Conservation (phyloP, 2,888 invertebrate species). For the Parnassius apollo region DNA sequence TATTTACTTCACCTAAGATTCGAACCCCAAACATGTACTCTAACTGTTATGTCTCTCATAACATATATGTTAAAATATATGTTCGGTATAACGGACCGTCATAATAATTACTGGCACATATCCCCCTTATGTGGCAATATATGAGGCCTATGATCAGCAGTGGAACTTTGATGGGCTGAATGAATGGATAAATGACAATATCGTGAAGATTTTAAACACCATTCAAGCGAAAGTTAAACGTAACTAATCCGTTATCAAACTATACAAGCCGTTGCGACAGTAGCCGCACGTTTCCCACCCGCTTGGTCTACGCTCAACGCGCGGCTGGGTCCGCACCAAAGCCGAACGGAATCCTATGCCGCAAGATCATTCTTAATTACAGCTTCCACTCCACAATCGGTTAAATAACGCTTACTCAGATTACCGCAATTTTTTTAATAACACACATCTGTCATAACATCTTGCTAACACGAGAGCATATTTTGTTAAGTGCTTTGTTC, state of each 20-base stretch:
- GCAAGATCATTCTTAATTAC: slow-evolving; percentile 34
- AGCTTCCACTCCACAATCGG: slow-evolving; percentile 28
- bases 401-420: slow-evolving; percentile 28
- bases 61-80: too few species aligned
- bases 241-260: slow-evolving; percentile 9
- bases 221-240: slow-evolving; percentile 4
- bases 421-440: slow-evolving; percentile 26
- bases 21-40: too few species aligned
- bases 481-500: neutral
- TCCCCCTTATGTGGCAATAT: too few species aligned
- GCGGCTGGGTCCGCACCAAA: slow-evolving; percentile 33
- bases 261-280: slow-evolving; percentile 17
- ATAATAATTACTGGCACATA: too few species aligned
- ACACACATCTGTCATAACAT: slow-evolving; percentile 26
- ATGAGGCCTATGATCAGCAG: too few species aligned
- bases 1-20: too few species aligned
- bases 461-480: neutral
- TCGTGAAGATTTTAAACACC: neutral
- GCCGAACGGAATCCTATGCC: slow-evolving; percentile 36
- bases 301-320: slow-evolving; percentile 34
- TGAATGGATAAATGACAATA: neutral
- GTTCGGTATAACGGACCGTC: too few species aligned
- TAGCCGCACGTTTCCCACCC: slow-evolving; percentile 37
- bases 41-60: too few species aligned
- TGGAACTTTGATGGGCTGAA: too few species aligned